Evolutionary conservation across 2,888 invertebrate species (phyloP).

Genomic region (Pyrrhia umbra): DNA sequence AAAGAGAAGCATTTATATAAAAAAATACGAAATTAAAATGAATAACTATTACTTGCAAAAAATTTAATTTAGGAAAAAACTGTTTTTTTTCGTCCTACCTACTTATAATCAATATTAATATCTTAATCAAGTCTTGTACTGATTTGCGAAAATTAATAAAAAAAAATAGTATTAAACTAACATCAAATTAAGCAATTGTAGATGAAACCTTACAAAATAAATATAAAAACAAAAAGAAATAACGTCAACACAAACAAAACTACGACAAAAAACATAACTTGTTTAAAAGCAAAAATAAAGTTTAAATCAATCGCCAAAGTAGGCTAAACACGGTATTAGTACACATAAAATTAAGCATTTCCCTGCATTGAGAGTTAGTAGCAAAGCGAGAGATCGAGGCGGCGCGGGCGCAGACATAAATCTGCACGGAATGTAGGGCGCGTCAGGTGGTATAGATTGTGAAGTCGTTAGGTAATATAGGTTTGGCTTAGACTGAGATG

Average conservation of each 20-base stretch:
- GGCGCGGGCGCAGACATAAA: constrained; percentile 66
- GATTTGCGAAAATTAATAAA: too few relatives aligned
- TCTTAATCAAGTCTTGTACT: too few relatives aligned
- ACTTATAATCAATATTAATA: too few relatives aligned
- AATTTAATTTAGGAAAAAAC: too few relatives aligned
- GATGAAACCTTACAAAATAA: too few relatives aligned
- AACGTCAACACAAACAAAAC: too few relatives aligned
- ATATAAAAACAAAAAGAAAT: too few relatives aligned
- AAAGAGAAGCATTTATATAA: background rate
- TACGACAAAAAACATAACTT: background rate
- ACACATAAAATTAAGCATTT: constrained; percentile 53
- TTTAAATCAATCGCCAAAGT: constrained; percentile 42
- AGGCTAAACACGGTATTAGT: constrained; percentile 50
- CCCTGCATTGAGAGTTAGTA: constrained; percentile 48
- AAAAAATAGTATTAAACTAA: too few relatives aligned
- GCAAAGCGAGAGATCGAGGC: constrained; percentile 45
- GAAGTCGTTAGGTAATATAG: constrained; percentile 41
- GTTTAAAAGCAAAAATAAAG: constrained; percentile 25
- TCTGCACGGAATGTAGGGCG: constrained; percentile 73
- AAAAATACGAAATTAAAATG: too few relatives aligned
- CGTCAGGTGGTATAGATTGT: constrained; percentile 54
- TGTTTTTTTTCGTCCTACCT: too few relatives aligned
- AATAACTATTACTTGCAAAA: too few relatives aligned
- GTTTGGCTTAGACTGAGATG: constrained; percentile 30
- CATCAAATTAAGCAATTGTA: too few relatives aligned